These are phyloP conservation scores for Aphaenogaster ashmeadi DNA, from an alignment of 1,140 invertebrate species.

Conservation along the genomic window DNA sequence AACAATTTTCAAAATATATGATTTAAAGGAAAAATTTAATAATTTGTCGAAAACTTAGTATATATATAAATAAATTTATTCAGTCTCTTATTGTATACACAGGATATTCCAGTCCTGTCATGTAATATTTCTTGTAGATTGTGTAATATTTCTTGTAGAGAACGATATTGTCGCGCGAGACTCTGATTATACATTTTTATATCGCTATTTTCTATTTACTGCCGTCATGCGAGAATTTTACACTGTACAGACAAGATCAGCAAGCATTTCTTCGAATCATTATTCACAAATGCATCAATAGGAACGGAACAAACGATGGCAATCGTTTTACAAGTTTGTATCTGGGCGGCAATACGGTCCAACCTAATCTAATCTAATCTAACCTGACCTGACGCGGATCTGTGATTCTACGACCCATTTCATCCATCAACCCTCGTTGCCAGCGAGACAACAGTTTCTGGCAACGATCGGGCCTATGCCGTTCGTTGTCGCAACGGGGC, in stretches of 20 bases:
- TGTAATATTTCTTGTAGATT: neutral
- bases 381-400: neutral
- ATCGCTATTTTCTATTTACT: neutral
- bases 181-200: neutral
- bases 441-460: neutral
- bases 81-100: neutral
- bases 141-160: too few species aligned
- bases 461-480: neutral
- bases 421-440: neutral
- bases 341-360: neutral
- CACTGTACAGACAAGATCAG: neutral
- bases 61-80: neutral
- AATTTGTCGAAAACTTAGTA: neutral
- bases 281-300: neutral
- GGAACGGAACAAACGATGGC: neutral
- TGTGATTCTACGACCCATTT: neutral
- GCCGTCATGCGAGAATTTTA: neutral
- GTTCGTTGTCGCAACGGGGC: neutral
- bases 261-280: neutral
- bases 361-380: conserved; percentile 23
- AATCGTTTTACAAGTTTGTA: neutral
- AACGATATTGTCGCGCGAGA: neutral
- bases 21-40: neutral
- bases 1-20: neutral
- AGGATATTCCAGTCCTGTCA: neutral